Evolutionary conservation across 2,797 vertebrate species (phyloP).

Genomic region (Typhlichthys eigenmanni): DNA sequence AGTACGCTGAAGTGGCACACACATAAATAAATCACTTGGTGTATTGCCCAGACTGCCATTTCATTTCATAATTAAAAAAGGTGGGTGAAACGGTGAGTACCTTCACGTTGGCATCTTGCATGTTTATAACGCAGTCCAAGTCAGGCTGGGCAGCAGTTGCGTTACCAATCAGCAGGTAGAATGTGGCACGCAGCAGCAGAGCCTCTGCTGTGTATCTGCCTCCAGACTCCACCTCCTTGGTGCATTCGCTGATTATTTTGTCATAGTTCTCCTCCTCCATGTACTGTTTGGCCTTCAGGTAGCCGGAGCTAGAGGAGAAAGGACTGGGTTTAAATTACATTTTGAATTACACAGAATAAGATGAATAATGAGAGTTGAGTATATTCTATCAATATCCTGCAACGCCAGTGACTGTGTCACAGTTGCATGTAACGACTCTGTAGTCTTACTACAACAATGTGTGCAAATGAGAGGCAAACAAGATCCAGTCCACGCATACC

Average conservation of each 20-base stretch:
- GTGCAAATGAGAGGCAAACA: too few species aligned
- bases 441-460: too few species aligned
- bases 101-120: constrained; percentile 94
- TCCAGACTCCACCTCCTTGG: constrained; percentile 92
- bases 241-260: constrained; percentile 98
- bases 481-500: too few species aligned
- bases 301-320: constrained; percentile 84
- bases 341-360: neutral
- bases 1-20: too few species aligned
- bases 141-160: constrained; percentile 92
- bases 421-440: too few species aligned
- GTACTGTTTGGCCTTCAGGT: constrained; percentile 97
- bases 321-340: neutral
- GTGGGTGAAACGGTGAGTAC: constrained; percentile 55
- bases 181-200: constrained; percentile 92
- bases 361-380: neutral
- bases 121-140: constrained; percentile 92
- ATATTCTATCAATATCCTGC: too few species aligned
- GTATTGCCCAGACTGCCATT: too few species aligned
- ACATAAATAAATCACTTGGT: too few species aligned
- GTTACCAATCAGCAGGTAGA: constrained; percentile 97
- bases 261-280: constrained; percentile 99
- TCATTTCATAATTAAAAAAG: too few species aligned
- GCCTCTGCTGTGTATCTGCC: constrained; percentile 93
- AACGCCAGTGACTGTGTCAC: too few species aligned